Percentiles rank a stretch among this genome's conserved stretches.
Evolutionary conservation across 2,113 vertebrate species (phyloP).

Genomic region (Grus americana): DNA sequence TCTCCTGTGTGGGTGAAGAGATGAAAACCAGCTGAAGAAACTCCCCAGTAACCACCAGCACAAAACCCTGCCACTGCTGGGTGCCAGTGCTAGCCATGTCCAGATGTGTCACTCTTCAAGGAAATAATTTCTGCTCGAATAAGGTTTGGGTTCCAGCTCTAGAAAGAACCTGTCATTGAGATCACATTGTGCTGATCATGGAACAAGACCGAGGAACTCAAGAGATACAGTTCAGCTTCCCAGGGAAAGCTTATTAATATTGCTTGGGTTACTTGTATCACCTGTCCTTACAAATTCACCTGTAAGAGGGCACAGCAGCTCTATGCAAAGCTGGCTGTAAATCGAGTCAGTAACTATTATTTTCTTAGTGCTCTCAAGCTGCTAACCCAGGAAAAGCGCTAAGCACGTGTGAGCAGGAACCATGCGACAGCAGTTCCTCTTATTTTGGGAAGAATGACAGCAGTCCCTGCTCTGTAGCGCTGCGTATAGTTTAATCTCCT

Average conservation of each 20-base stretch:
- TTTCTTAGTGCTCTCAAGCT: not conserved
- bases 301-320: not conserved
- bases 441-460: not conserved
- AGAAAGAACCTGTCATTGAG: not conserved
- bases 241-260: not conserved
- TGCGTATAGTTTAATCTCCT: not conserved
- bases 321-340: not conserved
- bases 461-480: not conserved
- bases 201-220: not conserved
- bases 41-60: not conserved
- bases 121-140: not conserved
- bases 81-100: not conserved
- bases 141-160: not conserved
- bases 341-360: not conserved
- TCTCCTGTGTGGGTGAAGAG: not conserved
- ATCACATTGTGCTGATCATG: not conserved
- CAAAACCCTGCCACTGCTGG: rapidly evolving
- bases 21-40: not conserved
- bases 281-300: not conserved
- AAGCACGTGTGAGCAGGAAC: not conserved
- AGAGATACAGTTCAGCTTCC: not conserved
- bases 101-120: not conserved
- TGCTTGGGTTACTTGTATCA: not conserved
- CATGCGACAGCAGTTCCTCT: not conserved
- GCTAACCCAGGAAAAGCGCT: not conserved